A percentile compares a stretch with the other conserved stretches of the same genome.
Evolutionary conservation across 1,140 invertebrate species (phyloP).

Genomic region (Acromyrmex charruanus): DNA sequence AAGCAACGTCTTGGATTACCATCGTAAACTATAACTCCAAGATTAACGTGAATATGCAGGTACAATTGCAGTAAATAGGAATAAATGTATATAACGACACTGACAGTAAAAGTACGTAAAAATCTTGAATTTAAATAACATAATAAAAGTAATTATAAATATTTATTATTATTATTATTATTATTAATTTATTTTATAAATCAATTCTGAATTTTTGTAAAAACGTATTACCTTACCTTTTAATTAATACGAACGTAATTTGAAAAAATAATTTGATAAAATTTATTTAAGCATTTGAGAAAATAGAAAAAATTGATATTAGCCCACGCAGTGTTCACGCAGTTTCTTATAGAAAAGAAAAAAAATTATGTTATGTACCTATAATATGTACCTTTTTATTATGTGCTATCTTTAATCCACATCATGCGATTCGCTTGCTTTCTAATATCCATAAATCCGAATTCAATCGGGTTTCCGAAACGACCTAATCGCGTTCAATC

Average conservation of each 20-base stretch:
- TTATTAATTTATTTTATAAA: neutral
- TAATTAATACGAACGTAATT: neutral
- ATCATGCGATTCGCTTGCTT: slow-evolving; percentile 58
- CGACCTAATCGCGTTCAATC: slow-evolving; percentile 74
- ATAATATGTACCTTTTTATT: slow-evolving; percentile 16
- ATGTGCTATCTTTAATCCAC: slow-evolving; percentile 28
- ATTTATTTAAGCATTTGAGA: neutral
- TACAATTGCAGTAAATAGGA: neutral
- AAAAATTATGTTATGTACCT: neutral
- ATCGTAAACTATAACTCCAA: slow-evolving; percentile 30
- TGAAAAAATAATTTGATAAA: neutral
- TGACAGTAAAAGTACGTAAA: no score
- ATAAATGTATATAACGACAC: neutral
- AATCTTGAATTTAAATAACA: no score
- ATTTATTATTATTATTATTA: neutral
- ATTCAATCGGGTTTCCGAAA: slow-evolving; percentile 71
- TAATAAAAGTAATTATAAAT: neutral
- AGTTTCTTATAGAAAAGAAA: neutral
- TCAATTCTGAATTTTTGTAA: neutral
- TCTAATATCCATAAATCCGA: slow-evolving; percentile 72
- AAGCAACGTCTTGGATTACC: slow-evolving; percentile 42
- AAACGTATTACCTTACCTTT: neutral
- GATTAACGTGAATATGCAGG: neutral
- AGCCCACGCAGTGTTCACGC: neutral
- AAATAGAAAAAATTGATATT: neutral